These are phyloP conservation scores for Podarcis muralis DNA, from an alignment of 2,113 vertebrate genomes.

Conservation along the genomic window DNA sequence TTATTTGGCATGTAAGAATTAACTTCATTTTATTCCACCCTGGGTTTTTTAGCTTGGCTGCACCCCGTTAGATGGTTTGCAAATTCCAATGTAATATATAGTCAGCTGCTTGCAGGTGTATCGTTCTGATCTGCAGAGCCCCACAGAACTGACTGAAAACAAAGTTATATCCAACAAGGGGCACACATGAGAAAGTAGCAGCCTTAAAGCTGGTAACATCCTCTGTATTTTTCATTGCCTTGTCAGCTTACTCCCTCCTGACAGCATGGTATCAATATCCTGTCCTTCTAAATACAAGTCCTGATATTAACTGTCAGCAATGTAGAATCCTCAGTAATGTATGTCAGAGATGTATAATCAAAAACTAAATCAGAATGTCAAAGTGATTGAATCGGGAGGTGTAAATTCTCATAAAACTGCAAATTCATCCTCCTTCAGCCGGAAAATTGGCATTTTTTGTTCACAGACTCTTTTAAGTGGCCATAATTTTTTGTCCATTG, in stretches of 20 bases:
- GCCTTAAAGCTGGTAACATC: not conserved
- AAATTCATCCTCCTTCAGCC: not conserved
- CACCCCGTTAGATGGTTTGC: not conserved
- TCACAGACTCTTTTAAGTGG: not conserved
- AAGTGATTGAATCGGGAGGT: constrained; percentile 6
- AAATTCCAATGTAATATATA: not conserved
- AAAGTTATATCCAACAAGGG: not conserved
- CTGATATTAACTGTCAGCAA: constrained; percentile 26
- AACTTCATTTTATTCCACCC: not conserved
- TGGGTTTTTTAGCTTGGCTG: not conserved
- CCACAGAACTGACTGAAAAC: not conserved
- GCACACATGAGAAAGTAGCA: not conserved
- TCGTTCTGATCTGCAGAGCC: not conserved
- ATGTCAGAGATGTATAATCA: constrained; percentile 27
- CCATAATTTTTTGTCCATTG: not conserved
- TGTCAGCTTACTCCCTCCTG: not conserved
- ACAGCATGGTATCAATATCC: constrained; percentile 16
- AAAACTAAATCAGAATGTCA: constrained; percentile 32
- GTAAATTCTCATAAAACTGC: constrained; percentile 6
- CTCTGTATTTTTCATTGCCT: not conserved
- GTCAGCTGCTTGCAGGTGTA: not conserved
- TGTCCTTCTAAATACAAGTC: constrained; percentile 15
- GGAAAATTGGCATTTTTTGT: constrained; percentile 2
- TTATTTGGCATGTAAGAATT: not conserved
- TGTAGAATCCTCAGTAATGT: constrained; percentile 17